Base-by-base conservation (phyloP, 2,797 vertebrate genomes). In the Margarornis squamiger region DNA sequence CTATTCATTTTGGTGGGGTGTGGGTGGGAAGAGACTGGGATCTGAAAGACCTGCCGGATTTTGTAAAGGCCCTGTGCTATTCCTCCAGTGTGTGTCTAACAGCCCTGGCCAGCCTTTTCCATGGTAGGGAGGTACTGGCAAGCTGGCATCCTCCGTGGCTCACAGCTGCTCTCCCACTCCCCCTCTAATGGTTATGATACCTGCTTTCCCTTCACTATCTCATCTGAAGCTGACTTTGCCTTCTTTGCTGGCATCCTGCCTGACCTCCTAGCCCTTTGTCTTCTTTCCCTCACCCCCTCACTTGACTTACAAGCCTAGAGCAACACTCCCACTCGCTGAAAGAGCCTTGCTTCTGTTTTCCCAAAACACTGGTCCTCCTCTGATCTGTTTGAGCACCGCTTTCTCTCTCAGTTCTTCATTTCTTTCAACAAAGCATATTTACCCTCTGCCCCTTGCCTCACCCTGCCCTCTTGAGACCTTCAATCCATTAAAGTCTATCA, bases 1-100 rank as follows among this genome's bases (percentile, higher is more conserved):
- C 90, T 94, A 96, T 98, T 98, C 97, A 98, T 96, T 93, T 95
- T 36, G 39, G 59, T 76, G 66, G 90, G 54, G 68, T 54, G 91
- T 90, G 95, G 93, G 94, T 91, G 95, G 77, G 59, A 90, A 76
- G 65, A 92, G 59, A 51, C 81, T 82, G 59, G 68, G 61, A 88
- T 78, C 63, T 78, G 27, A 92, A 91, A 94, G 74, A 66, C 65
- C 68, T 96, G 90, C 54, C 65, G 82, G 84, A 71, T 73, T 92
- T 92, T 81, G 29, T 88, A 45, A 92, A 90, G 77, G 30, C 38
- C 18, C 24, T 39, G 43, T 29, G 22, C 55, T 86, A 8, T 88
- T 96, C 46, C 83, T 65, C 38, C 57, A 58, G 26, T 6, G 16
- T 68, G 67, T 54, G 24, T 55, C 23, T 48, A 14, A 45, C 41